Base-by-base conservation (phyloP, 1,140 invertebrate species). In the Adoxophyes honmai region DNA sequence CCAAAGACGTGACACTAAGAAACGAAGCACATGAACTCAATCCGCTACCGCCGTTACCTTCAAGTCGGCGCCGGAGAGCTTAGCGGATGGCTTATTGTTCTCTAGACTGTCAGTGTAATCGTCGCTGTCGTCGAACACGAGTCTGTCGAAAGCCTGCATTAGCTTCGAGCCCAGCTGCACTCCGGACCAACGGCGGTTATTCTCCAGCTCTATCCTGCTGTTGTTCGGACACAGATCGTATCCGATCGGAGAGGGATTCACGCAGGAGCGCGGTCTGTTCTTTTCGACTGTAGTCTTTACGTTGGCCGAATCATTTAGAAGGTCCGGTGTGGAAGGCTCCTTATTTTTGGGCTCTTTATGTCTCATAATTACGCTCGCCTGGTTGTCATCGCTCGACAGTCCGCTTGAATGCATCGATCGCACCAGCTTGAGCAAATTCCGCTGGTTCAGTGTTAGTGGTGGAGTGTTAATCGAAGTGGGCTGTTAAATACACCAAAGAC, bases 41-140 rank as follows among this genome's bases (percentile, higher is more conserved):
- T 70, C 68, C 60, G 66, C 66, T 36, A 28, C 71, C 73, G 70
- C 63, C 61, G 65, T 84, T 88, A 86, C 83, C 85, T 88, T 88
- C 67, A 64, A 59, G 38, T 86, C 85, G 73, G 68, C 79, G 66
- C 66, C 67, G 67, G 75, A 58, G 14, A 73, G 55, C 68, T 81
- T 86, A 63, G 65, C 64, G 52, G 75, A 56, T 72, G 66, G 71
- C 75, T 89, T 71, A 75, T 90, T 90, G 69, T 91, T 92, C 73
- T 94, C 94, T 60, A 94, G 82, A 78, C 93, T 94, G 80, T 94
- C 94, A 1, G 92, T 93, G 72, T 95, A 94, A 77, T 94, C 94
- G 61, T 94, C 93, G 68, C 92, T 92, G 39, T 93, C 92, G 60
- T 94, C 93, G 36, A 92, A 90, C 16, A 91, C 89, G 5, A 94